Percentiles rank a stretch among this genome's conserved stretches.
phyloP scores from a whole-genome alignment of 1,140 invertebrate genomes.

The Pissodes strobi region DNA sequence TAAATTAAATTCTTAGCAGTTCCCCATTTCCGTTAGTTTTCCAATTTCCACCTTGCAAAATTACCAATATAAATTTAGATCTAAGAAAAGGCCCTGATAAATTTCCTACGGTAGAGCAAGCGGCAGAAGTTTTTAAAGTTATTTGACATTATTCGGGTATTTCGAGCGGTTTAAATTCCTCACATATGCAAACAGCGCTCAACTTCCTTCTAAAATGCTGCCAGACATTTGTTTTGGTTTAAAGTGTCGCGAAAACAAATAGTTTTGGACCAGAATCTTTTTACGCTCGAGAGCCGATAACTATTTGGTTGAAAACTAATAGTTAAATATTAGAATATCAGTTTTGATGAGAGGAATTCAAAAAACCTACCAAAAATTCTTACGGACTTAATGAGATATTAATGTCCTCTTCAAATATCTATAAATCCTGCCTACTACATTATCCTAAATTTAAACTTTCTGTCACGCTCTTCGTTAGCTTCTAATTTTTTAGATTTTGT shows the following conservation, averaged over 20 bases:
- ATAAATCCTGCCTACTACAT: too few relatives aligned
- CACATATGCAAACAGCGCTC: constrained; percentile 29
- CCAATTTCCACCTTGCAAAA: background rate
- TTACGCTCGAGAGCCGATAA: too few relatives aligned
- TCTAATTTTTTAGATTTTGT: too few relatives aligned
- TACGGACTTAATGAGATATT: too few relatives aligned
- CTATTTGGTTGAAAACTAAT: too few relatives aligned
- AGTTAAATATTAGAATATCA: too few relatives aligned
- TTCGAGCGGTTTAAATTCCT: constrained; percentile 31
- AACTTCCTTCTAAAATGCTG: constrained; percentile 10
- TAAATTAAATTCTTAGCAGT: background rate
- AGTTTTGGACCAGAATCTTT: too few relatives aligned
- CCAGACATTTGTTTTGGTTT: constrained; percentile 21
- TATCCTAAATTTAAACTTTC: too few relatives aligned
- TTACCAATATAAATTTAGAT: constrained; percentile 25
- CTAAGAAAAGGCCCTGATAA: constrained; percentile 5
- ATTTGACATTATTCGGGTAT: constrained; percentile 33
- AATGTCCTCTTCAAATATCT: too few relatives aligned
- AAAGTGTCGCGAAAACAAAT: constrained; percentile 4
- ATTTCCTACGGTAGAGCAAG: constrained; percentile 4
- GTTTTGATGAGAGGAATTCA: too few relatives aligned
- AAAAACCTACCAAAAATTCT: too few relatives aligned
- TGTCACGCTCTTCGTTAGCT: too few relatives aligned
- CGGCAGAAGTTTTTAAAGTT: constrained; percentile 24
- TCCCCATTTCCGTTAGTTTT: background rate